Base-by-base conservation (phyloP, 2,797 vertebrate genomes). In the Geotrypetes seraphini region DNA sequence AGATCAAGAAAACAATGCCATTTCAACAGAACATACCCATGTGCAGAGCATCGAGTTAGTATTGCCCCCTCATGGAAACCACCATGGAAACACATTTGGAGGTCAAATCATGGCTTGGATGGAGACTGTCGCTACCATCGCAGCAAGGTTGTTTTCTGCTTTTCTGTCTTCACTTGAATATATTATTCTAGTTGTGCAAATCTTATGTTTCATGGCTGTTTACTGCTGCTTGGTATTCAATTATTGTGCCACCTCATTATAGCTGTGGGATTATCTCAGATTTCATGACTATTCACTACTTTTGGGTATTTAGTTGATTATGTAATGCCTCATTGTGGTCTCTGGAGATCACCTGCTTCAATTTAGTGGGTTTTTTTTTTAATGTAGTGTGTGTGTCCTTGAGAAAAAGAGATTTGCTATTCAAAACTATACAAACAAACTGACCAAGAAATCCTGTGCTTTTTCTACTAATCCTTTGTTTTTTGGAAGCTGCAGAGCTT, bases 81-180 rank as follows among this genome's bases (percentile, higher is more conserved):
- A 83, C 49, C 79, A 83, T 5, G 80, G 78, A 42, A 86, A 81
- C 48, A 79, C 84, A n/a, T 86, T 81, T 29, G 74, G 77, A 37
- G 79, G 79, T 11, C 83, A 85, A 50, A 78, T 87, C 50, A 83
- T 86, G 81, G 79, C 83, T 22, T 86, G 81, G 81, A 83, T 85
- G 79, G 79, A 83, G 60, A 71, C 57, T 0, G 78, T 73, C 7
- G 79, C 78, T 5, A 68, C 73, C 39, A 78, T 87, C 57, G 77
- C 83, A 46, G 83, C 81, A 54, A 83, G 81, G 81, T 85, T 45
- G 10, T 37, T 18, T 33, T 39, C 16, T 34, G 2, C n/a, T 10
- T 25, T 42, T 22, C 15, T 18, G 25, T 17, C 40, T 36, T 7
- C 7, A 2, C 13, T 4, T 33, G 3, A 13, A 29, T 16, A 12